Evolutionary conservation across 2,113 vertebrate genomes (phyloP), one percentile per base, ranked within the genome.

Genomic region (Siniperca chuatsi): DNA sequence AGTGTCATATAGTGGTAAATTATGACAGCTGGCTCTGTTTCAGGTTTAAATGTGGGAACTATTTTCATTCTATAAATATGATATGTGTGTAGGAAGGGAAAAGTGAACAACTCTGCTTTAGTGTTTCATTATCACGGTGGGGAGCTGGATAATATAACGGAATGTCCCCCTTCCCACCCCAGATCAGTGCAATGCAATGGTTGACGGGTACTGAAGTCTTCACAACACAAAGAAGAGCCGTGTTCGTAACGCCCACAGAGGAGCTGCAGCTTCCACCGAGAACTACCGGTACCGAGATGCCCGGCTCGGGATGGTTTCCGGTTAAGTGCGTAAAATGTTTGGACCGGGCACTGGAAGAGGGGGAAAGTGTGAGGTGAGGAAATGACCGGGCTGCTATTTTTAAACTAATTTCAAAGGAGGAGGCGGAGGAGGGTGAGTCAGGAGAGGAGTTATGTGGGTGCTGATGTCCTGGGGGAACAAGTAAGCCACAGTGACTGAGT

Each of bases 261-360:
- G 70, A 37, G 71, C 75, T 62, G 81, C 93, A 65, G 82, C 75
- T 8, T 83, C 83, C 62, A 8, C 13, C 10, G 61, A 77, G 85
- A 92, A 96, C 96, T 96, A 95, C 96, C 92, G 89, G 68, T 85
- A 95, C 96, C 96, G 83, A 84, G 83, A 93, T 92, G 89, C 91
- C 18, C 46, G 23, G 83, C 81, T 72, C 42, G 25, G 76, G 79
- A 75, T 83, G 86, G 82, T 92, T 96, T 95, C 95, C 95, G 95
- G 95, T 93, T 93, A 82, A 85, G 73, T 90, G 84, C 83, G 83
- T 89, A 84, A 88, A 90, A 93, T 94, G 94, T 94, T 95, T 94
- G 93, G 93, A 93, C 84, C 84, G 84, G 92, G 78, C 74, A 12
- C 79, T 87, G 87, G 86, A 85, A 90, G 85, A 85, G 82, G 86